Evolutionary conservation across 2,113 vertebrate species (phyloP).

Genomic region (Todiramphus chloris): DNA sequence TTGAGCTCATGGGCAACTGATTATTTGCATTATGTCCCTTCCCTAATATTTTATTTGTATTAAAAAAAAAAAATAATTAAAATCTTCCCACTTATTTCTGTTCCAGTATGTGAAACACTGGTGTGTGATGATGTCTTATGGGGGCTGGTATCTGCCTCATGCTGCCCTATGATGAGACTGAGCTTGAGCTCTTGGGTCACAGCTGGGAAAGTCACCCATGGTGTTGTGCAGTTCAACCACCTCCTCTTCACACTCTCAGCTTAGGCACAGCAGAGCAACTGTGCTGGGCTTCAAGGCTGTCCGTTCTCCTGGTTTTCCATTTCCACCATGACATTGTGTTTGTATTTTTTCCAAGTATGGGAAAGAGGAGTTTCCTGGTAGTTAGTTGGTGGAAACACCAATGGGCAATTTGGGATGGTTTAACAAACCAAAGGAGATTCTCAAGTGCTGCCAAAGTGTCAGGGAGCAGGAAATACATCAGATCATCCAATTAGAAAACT

Average conservation of each 20-base stretch:
- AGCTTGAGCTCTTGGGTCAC: not conserved
- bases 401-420: fast-evolving
- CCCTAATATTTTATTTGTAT: not conserved
- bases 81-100: not conserved
- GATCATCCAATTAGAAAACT: not conserved
- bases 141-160: not conserved
- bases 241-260: not conserved
- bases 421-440: not conserved
- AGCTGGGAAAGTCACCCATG: not conserved
- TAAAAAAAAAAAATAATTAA: not conserved
- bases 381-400: not conserved
- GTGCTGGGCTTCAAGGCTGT: not conserved
- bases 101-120: not conserved
- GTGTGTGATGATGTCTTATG: not conserved
- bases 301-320: not conserved
- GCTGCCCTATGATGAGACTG: not conserved
- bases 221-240: not conserved
- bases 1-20: not conserved
- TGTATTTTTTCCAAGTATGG: not conserved
- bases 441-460: not conserved
- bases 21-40: not conserved
- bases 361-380: not conserved
- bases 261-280: fast-evolving
- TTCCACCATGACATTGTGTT: not conserved
- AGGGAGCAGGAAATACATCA: not conserved